Conservation (phyloP, 2,113 vertebrate species). For the Silurus meridionalis region DNA sequence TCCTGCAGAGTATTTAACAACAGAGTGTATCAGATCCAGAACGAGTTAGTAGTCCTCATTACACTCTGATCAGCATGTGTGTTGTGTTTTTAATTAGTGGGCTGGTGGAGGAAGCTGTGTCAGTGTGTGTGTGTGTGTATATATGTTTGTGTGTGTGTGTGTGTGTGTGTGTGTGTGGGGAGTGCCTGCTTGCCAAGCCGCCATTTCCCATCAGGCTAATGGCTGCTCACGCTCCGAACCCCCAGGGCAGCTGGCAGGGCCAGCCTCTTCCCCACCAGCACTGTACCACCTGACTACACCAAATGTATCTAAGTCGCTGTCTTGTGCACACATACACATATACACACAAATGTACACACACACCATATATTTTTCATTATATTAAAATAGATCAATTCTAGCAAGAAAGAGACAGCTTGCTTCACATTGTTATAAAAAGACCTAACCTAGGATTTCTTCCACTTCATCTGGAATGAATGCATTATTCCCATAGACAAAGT, state of each 20-base stretch:
- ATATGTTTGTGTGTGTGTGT: no score
- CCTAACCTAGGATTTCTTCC: background rate
- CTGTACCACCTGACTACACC: conserved; percentile 16
- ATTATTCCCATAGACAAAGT: background rate
- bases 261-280: conserved; percentile 48
- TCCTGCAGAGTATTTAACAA: background rate
- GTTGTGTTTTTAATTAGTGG: conserved; percentile 74
- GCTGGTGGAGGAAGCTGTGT: conserved; percentile 63
- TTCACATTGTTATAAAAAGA: background rate
- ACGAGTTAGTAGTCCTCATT: conserved; percentile 19
- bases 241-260: conserved; percentile 64
- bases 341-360: background rate
- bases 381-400: background rate
- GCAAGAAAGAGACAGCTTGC: background rate
- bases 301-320: conserved; percentile 11
- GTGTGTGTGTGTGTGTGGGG: conserved; percentile 46
- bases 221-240: conserved; percentile 66
- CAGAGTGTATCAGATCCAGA: background rate
- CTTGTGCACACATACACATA: background rate
- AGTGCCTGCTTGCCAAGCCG: conserved; percentile 69
- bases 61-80: conserved; percentile 47
- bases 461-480: background rate
- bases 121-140: no score
- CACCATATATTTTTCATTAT: background rate
- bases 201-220: conserved; percentile 77